These are phyloP conservation scores for Tragulus kanchil DNA, from an alignment of 2,113 vertebrate species.

Conservation along the genomic window DNA sequence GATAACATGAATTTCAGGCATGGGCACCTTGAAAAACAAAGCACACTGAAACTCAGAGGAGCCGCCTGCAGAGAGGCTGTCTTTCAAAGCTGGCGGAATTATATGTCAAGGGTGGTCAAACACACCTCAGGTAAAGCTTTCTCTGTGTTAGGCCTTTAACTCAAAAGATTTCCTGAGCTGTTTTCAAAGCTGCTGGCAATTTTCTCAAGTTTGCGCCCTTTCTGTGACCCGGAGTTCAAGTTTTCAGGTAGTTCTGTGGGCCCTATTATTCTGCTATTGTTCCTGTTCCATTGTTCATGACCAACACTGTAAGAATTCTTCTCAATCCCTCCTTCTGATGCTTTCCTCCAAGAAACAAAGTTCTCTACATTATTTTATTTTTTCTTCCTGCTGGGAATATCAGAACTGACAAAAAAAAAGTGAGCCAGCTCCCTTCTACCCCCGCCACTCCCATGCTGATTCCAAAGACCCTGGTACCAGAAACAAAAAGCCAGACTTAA, in stretches of 20 bases:
- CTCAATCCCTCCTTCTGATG: neutral
- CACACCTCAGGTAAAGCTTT: neutral
- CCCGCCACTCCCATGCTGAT: neutral
- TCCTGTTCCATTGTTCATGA: neutral
- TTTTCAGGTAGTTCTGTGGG: neutral
- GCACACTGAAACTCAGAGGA: neutral
- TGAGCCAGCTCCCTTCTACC: neutral
- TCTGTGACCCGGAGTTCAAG: slow-evolving; percentile 37
- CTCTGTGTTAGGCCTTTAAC: slow-evolving; percentile 42
- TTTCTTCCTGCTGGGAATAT: slow-evolving; percentile 16
- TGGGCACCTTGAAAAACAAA: slow-evolving; percentile 2
- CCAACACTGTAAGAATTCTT: slow-evolving; percentile 50
- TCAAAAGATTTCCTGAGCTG: slow-evolving; percentile 38
- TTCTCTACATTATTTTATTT: slow-evolving; percentile 63
- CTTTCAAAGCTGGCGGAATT: slow-evolving; percentile 46
- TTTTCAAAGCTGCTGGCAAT: neutral
- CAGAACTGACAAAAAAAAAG: neutral
- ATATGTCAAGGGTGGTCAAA: neutral
- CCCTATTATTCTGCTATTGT: neutral
- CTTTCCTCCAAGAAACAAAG: slow-evolving; percentile 61
- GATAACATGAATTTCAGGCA: neutral
- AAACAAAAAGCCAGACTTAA: neutral
- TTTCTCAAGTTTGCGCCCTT: slow-evolving; percentile 24
- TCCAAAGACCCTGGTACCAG: neutral
- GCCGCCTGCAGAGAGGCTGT: slow-evolving; percentile 15